A percentile compares a stretch with the other conserved stretches of the same genome.
phyloP scores from a whole-genome alignment of 2,113 vertebrate genomes.

The Pterocles orientalis region DNA sequence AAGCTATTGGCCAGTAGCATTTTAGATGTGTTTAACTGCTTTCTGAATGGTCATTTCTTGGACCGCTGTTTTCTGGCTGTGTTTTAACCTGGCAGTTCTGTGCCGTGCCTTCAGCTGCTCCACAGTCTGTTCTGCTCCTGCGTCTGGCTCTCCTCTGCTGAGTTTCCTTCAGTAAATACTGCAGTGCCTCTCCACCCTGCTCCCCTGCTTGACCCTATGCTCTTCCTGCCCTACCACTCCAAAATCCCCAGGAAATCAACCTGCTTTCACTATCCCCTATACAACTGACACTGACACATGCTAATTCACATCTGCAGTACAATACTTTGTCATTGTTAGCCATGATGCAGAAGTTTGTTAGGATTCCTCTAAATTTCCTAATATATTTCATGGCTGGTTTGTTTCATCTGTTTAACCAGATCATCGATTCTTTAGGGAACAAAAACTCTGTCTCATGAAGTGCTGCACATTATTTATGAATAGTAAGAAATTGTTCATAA shows the following conservation, averaged over 20 bases:
- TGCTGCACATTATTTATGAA: neutral
- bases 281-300: neutral
- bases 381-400: neutral
- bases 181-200: neutral
- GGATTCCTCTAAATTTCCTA: neutral
- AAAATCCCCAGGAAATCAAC: neutral
- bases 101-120: neutral
- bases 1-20: neutral
- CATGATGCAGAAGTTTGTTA: neutral
- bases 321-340: neutral
- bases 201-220: neutral
- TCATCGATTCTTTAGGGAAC: neutral
- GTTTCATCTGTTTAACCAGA: neutral
- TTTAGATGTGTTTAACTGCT: neutral
- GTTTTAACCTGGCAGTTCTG: neutral
- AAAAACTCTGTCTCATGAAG: neutral
- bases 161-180: neutral
- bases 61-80: neutral
- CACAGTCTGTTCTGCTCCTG: neutral
- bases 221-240: neutral
- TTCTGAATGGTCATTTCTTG: neutral
- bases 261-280: neutral
- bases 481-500: neutral
- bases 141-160: neutral
- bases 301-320: neutral